phyloP scores from a whole-genome alignment of 2,113 vertebrate genomes.

The Petromus typicus region DNA sequence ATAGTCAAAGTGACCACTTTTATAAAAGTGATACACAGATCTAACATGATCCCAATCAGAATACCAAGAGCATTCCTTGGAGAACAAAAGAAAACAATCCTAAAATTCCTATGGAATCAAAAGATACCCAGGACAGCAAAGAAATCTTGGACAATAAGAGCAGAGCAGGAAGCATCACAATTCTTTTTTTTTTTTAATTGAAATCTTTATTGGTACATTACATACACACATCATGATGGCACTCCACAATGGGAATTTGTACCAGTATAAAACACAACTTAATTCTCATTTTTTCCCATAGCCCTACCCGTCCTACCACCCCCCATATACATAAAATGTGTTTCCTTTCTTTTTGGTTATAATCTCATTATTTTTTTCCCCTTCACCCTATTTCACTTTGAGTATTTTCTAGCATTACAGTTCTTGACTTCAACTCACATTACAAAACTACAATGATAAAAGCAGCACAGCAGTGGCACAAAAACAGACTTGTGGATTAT shows the following conservation, averaged over 20 bases:
- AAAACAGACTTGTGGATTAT: background rate
- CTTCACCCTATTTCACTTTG: too few relatives aligned
- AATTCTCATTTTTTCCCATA: too few relatives aligned
- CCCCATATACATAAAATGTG: too few relatives aligned
- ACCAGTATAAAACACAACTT: too few relatives aligned
- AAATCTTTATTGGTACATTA: too few relatives aligned
- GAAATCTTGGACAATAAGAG: background rate
- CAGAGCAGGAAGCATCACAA: background rate
- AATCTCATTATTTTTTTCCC: too few relatives aligned
- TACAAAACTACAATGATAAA: background rate
- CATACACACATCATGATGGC: too few relatives aligned
- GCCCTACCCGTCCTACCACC: too few relatives aligned
- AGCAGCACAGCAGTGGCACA: background rate
- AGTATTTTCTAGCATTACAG: background rate
- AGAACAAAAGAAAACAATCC: background rate
- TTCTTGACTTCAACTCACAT: background rate
- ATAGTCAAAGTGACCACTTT: background rate
- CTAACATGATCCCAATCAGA: background rate
- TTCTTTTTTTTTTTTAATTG: too few relatives aligned
- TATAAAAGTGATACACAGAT: background rate
- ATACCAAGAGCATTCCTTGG: background rate
- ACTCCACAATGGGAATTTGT: too few relatives aligned
- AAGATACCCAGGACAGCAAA: background rate
- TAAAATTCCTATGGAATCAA: background rate
- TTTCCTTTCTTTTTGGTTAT: too few relatives aligned